Conservation (phyloP, 2,797 vertebrate genomes). For the Podargus strigoides region DNA sequence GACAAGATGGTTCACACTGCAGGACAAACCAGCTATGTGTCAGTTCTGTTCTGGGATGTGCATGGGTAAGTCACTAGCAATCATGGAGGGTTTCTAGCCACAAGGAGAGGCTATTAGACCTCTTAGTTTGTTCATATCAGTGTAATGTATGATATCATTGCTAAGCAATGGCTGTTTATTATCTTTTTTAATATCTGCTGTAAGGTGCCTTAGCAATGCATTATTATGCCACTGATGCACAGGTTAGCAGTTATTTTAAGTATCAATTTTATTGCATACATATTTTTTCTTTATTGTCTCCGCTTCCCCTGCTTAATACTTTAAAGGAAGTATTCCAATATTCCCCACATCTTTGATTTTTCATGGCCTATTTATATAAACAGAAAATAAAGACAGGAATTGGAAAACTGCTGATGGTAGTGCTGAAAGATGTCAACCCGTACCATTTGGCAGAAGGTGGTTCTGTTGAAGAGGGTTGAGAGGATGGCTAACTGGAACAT, state of each 20-base stretch:
- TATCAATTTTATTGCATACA: not conserved
- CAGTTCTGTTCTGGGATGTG: not conserved
- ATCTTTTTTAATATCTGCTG: not conserved
- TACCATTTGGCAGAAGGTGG: conserved; percentile 77
- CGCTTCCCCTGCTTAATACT: not conserved
- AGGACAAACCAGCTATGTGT: not conserved
- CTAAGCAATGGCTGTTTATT: not conserved
- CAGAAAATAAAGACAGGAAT: conserved; percentile 5
- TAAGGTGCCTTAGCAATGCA: not conserved
- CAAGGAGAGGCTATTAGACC: conserved; percentile 2
- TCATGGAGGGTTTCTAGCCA: not conserved
- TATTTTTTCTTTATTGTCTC: not conserved
- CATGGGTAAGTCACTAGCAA: not conserved
- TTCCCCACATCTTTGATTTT: not conserved
- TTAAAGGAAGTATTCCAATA: not conserved
- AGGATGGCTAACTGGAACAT: conserved; percentile 74
- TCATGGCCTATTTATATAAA: conserved; percentile 33
- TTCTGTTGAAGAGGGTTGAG: conserved; percentile 75
- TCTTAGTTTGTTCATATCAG: not conserved
- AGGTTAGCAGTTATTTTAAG: conserved; percentile 22
- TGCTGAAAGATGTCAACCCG: conserved; percentile 66
- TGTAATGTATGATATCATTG: not conserved
- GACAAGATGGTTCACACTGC: not conserved
- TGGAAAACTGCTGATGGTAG: conserved; percentile 50
- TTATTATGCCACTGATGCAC: not conserved